Percentiles rank a stretch among this genome's conserved stretches.
These are phyloP conservation scores for Carposina sasakii DNA, from an alignment of 1,140 invertebrate species.

Conservation along the genomic window DNA sequence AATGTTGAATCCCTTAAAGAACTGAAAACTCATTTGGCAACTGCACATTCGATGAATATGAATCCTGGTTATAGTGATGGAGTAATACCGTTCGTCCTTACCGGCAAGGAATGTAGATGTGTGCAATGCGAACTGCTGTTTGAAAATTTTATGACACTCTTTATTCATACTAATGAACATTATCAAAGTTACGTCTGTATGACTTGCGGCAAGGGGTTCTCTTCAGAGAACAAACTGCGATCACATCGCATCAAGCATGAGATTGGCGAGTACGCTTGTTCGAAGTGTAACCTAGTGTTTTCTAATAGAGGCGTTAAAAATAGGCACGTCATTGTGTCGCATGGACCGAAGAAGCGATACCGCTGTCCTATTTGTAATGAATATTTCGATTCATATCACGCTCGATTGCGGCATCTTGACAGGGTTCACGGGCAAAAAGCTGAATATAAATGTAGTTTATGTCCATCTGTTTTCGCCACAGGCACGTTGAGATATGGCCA, in stretches of 20 bases:
- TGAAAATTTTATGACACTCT: slow-evolving; percentile 39
- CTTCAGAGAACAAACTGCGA: slow-evolving; percentile 66
- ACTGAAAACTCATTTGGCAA: slow-evolving; percentile 35
- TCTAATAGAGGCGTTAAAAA: slow-evolving; percentile 29
- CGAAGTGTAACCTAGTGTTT: slow-evolving; percentile 81
- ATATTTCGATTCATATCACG: slow-evolving; percentile 37
- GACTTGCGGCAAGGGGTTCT: slow-evolving; percentile 77
- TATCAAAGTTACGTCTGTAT: slow-evolving; percentile 73
- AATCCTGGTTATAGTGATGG: slow-evolving; percentile 32
- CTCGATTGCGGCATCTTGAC: slow-evolving; percentile 39
- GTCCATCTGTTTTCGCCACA: slow-evolving; percentile 34
- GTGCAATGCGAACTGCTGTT: slow-evolving; percentile 45
- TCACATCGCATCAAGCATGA: slow-evolving; percentile 72
- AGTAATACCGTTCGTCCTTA: slow-evolving; percentile 41
- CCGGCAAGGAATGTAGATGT: slow-evolving; percentile 39
- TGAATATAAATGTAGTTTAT: slow-evolving; percentile 42
- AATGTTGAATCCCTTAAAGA: slow-evolving; percentile 19
- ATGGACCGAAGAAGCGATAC: slow-evolving; percentile 39
- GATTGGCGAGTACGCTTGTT: slow-evolving; percentile 76
- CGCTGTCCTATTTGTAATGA: slow-evolving; percentile 40
- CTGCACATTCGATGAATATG: slow-evolving; percentile 26
- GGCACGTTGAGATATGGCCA: slow-evolving; percentile 35
- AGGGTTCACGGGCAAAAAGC: slow-evolving; percentile 38
- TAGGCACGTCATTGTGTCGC: slow-evolving; percentile 26
- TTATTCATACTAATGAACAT: slow-evolving; percentile 57